A percentile compares a stretch with the other conserved stretches of the same genome.
Conservation (phyloP, 2,797 vertebrate species). For the Prionace glauca region DNA sequence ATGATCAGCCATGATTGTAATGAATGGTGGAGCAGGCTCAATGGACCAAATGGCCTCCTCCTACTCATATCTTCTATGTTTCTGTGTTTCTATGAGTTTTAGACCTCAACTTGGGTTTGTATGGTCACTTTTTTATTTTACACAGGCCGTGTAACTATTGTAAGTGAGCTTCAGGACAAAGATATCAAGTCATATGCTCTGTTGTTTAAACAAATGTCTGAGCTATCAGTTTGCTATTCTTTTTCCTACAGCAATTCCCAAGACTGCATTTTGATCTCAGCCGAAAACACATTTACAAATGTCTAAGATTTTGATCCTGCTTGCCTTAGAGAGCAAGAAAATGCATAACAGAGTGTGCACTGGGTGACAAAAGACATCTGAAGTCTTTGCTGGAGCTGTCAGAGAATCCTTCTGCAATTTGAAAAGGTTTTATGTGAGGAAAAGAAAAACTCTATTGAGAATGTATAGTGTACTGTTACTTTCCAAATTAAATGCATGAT, state of each 20-base stretch:
- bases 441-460: neutral
- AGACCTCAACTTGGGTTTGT: neutral
- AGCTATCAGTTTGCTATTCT: slow-evolving; percentile 11
- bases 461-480: neutral
- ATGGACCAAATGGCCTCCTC: too few species aligned
- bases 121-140: neutral
- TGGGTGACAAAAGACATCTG: slow-evolving; percentile 30
- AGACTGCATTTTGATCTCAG: slow-evolving; percentile 32
- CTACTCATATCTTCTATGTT: too few species aligned
- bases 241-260: neutral
- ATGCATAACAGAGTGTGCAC: neutral
- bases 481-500: neutral
- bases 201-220: slow-evolving; percentile 31
- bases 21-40: too few species aligned
- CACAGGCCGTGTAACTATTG: neutral
- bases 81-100: too few species aligned
- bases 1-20: too few species aligned
- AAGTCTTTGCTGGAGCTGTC: slow-evolving; percentile 23
- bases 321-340: slow-evolving; percentile 8
- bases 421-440: neutral
- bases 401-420: slow-evolving; percentile 3
- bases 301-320: slow-evolving; percentile 34
- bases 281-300: slow-evolving; percentile 30
- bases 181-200: slow-evolving; percentile 21
- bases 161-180: slow-evolving; percentile 16